These are phyloP conservation scores for Lithophane ornitopus DNA, from an alignment of 2,888 invertebrate genomes.

Conservation along the genomic window DNA sequence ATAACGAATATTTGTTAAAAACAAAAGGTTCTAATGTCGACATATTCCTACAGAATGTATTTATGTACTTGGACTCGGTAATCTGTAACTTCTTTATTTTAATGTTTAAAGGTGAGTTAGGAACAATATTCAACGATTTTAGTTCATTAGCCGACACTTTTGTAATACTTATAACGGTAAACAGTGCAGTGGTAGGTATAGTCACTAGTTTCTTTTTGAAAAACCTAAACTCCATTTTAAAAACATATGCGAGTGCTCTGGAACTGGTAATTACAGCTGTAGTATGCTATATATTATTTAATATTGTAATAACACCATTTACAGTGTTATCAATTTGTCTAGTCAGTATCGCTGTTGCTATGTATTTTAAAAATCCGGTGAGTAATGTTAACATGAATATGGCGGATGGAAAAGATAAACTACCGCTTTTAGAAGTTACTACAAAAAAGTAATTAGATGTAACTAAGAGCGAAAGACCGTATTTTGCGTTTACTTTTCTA, in stretches of 20 bases:
- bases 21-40: conserved; percentile 95
- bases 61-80: conserved; percentile 98
- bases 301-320: conserved; percentile 95
- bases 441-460: conserved; percentile 53
- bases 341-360: conserved; percentile 95
- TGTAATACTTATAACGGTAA: conserved; percentile 95
- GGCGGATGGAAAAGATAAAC: conserved; percentile 73
- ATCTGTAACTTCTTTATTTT: conserved; percentile 96
- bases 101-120: conserved; percentile 92
- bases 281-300: conserved; percentile 96
- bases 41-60: conserved; percentile 98
- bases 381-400: conserved; percentile 82
- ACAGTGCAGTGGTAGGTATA: conserved; percentile 97
- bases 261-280: conserved; percentile 97
- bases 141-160: conserved; percentile 91
- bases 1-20: conserved; percentile 98
- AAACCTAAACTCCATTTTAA: conserved; percentile 97
- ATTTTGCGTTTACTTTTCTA: conserved; percentile 4
- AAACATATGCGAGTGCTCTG: conserved; percentile 98
- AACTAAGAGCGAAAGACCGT: not conserved
- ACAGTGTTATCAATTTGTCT: conserved; percentile 95
- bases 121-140: conserved; percentile 91
- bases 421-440: conserved; percentile 79
- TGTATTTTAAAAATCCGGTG: conserved; percentile 98
- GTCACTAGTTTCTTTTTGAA: conserved; percentile 98